Conservation (phyloP, 2,797 vertebrate genomes). For the Halcyon leucocephala region DNA sequence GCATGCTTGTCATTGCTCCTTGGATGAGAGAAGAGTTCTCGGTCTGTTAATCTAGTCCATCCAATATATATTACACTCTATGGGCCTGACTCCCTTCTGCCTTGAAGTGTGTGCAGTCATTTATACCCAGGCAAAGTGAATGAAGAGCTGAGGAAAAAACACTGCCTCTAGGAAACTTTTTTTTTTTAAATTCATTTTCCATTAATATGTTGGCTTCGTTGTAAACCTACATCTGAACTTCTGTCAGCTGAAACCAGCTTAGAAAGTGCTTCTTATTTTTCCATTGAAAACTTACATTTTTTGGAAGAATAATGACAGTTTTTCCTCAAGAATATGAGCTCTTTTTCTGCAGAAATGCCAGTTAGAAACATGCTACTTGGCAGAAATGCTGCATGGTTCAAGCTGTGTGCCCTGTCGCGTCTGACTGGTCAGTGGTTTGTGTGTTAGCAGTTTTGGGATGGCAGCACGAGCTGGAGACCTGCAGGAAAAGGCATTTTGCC, state of each 20-base stretch:
- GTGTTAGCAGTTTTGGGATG: background rate
- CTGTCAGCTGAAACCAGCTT: background rate
- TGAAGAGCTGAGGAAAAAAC: conserved; percentile 29
- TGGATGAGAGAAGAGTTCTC: conserved; percentile 45
- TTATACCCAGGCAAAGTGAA: background rate
- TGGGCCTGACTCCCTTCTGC: background rate
- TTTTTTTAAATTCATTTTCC: conserved; percentile 23
- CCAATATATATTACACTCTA: conserved; percentile 38
- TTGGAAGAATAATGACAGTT: background rate
- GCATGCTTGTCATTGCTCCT: conserved; percentile 71
- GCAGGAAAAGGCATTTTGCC: background rate
- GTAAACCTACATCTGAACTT: background rate
- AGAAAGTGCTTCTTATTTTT: background rate
- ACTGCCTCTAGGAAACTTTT: background rate
- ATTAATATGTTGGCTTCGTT: background rate
- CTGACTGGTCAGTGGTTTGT: background rate
- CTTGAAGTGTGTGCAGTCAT: conserved; percentile 6
- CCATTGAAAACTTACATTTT: background rate
- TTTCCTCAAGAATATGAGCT: background rate
- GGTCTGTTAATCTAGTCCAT: conserved; percentile 58
- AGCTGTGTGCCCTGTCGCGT: background rate
- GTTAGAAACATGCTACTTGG: background rate
- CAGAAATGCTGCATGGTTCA: background rate
- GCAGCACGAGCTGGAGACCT: background rate
- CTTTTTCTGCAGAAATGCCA: background rate